Conservation (phyloP, 2,797 vertebrate species). For the Sebastiscus tertius region DNA sequence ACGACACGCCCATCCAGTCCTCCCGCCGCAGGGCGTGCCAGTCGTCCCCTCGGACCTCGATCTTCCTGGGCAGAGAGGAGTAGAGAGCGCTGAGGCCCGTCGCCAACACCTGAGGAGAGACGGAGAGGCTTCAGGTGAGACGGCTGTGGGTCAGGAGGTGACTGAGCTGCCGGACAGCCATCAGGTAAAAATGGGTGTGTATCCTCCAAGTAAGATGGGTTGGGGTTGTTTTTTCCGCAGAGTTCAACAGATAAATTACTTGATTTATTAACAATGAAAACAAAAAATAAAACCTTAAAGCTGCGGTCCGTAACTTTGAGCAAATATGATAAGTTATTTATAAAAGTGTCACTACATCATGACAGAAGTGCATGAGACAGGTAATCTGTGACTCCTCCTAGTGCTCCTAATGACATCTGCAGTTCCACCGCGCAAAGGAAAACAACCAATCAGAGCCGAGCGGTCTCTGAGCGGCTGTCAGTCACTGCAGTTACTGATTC, state of each 20-base stretch:
- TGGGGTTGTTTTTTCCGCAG: rapidly evolving
- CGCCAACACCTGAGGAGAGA: constrained; percentile 88
- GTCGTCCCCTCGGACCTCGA: constrained; percentile 94
- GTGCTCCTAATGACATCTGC: too few species aligned
- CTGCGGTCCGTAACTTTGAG: too few species aligned
- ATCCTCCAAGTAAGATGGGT: neutral
- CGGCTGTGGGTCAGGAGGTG: neutral
- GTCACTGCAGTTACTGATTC: too few species aligned
- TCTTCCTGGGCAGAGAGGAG: constrained; percentile 95
- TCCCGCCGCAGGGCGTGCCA: constrained; percentile 95
- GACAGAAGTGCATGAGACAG: too few species aligned
- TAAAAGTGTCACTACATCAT: too few species aligned
- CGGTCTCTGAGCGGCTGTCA: too few species aligned
- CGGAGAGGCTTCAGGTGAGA: neutral
- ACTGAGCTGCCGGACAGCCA: neutral
- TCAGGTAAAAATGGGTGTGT: neutral
- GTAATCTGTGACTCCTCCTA: too few species aligned
- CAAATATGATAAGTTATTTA: too few species aligned
- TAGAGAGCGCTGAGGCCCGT: constrained; percentile 97
- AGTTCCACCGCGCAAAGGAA: too few species aligned
- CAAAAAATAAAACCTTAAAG: neutral
- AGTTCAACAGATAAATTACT: neutral
- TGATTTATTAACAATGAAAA: neutral
- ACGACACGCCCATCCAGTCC: constrained; percentile 94
- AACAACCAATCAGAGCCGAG: too few species aligned